Conservation (phyloP, 2,113 vertebrate species). For the Redunca redunca region DNA sequence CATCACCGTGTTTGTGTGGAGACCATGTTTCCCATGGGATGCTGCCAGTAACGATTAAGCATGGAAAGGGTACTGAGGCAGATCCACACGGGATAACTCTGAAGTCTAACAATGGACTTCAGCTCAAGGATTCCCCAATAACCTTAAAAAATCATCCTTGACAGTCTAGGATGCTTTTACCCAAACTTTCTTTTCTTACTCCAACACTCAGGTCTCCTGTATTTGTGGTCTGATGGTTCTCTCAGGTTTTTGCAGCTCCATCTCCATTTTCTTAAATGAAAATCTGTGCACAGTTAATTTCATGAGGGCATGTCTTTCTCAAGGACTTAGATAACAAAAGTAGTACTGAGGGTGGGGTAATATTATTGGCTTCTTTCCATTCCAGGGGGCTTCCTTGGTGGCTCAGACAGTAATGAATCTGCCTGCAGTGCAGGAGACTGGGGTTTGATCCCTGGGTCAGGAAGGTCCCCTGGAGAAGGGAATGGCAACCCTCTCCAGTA, state of each 20-base stretch:
- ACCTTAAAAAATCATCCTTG: not conserved
- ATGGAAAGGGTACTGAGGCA: not conserved
- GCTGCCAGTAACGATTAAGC: not conserved
- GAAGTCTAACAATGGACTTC: not conserved
- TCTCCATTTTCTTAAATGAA: not conserved
- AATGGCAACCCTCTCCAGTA: not conserved
- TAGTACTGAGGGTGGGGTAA: not conserved
- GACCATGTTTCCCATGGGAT: not conserved
- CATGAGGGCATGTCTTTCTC: not conserved
- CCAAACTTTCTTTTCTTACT: not conserved
- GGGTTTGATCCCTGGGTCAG: not conserved
- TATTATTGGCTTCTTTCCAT: not conserved
- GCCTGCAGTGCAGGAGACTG: not conserved
- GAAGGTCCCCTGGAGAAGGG: not conserved
- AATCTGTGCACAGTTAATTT: not conserved
- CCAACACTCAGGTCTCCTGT: not conserved
- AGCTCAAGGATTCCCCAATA: not conserved
- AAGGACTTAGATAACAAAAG: not conserved
- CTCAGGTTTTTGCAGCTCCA: not conserved
- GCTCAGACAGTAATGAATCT: not conserved
- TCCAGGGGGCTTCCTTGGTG: not conserved
- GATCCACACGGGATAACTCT: not conserved
- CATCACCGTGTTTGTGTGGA: not conserved
- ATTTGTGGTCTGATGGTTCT: not conserved
- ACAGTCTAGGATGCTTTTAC: not conserved